Conservation (phyloP, 2,797 vertebrate genomes). For the Pterois miles region DNA sequence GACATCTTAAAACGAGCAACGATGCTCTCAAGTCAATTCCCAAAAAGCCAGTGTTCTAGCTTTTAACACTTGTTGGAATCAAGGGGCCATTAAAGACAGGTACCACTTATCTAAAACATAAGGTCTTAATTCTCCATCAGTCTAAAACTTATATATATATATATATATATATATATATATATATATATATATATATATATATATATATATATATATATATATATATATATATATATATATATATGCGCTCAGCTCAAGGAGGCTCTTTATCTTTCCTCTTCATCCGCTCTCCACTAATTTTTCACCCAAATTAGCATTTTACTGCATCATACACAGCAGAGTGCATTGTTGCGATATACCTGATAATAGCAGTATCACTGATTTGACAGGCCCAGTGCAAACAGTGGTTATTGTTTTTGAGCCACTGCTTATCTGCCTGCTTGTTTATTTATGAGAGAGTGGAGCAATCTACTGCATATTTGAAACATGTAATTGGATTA, state of each 20-base stretch:
- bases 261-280: constrained; percentile 5
- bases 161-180: too few species aligned
- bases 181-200: too few species aligned
- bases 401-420: constrained; percentile 65
- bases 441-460: constrained; percentile 65
- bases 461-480: constrained; percentile 61
- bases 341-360: constrained; percentile 22
- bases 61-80: constrained; percentile 20
- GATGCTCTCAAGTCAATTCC: constrained; percentile 1
- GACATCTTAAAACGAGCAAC: background rate
- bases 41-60: background rate
- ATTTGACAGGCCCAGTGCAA: constrained; percentile 52
- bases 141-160: too few species aligned
- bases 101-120: background rate
- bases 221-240: too few species aligned
- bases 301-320: constrained; percentile 45
- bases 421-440: constrained; percentile 56
- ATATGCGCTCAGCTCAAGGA: background rate
- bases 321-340: constrained; percentile 27
- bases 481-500: constrained; percentile 70
- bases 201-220: too few species aligned
- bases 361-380: constrained; percentile 44
- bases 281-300: background rate
- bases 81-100: background rate
- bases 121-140: too few species aligned